A percentile compares a stretch with the other conserved stretches of the same genome.
phyloP scores from a whole-genome alignment of 2,113 vertebrate species.

The Vulpes vulpes region DNA sequence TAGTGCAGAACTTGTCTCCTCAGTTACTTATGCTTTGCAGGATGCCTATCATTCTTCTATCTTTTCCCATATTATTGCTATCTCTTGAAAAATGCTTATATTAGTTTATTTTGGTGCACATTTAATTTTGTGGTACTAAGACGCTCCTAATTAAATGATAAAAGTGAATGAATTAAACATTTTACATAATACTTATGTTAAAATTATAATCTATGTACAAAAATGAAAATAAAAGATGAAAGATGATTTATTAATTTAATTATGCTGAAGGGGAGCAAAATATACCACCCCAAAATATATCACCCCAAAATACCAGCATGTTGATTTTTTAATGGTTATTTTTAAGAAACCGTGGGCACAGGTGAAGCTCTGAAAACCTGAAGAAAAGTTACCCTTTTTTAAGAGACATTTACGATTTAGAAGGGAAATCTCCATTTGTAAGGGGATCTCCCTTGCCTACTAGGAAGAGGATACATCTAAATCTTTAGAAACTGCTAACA shows the following conservation, averaged over 20 bases:
- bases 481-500: not conserved
- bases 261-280: not conserved
- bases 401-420: not conserved
- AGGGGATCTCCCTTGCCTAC: not conserved
- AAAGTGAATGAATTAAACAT: not conserved
- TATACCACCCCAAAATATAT: not conserved
- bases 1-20: not conserved
- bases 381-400: not conserved
- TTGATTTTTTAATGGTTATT: not conserved
- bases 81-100: slow-evolving; percentile 27
- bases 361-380: not conserved
- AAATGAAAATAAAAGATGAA: not conserved
- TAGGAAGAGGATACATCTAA: not conserved
- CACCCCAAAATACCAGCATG: not conserved
- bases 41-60: not conserved
- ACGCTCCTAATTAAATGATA: not conserved
- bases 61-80: not conserved
- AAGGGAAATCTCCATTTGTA: not conserved
- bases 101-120: not conserved
- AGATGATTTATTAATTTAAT: not conserved
- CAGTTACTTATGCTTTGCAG: not conserved
- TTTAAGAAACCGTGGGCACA: not conserved
- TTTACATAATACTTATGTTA: not conserved
- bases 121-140: not conserved
- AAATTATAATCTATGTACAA: slow-evolving; percentile 13